A percentile compares a stretch with the other conserved stretches of the same genome.
These are phyloP conservation scores for Ptychadena robeensis DNA, from an alignment of 2,797 vertebrate species.

Conservation along the genomic window DNA sequence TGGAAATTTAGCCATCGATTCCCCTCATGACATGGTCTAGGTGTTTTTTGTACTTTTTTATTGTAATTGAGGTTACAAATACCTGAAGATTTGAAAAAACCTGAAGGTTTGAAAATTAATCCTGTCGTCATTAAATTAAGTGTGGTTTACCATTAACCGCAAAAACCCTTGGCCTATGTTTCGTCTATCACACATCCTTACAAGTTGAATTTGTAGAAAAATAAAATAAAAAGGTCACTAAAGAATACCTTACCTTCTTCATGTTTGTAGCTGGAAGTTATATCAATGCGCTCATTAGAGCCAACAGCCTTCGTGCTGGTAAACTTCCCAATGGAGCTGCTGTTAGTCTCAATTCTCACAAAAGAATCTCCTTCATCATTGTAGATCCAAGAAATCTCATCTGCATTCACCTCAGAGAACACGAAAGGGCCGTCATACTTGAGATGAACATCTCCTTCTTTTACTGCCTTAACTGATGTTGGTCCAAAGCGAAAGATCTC, in stretches of 20 bases:
- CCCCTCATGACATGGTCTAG: too few species aligned
- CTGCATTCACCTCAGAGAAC: slow-evolving; percentile 78
- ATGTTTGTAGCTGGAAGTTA: slow-evolving; percentile 49
- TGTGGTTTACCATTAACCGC: too few species aligned
- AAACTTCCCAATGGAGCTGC: slow-evolving; percentile 16
- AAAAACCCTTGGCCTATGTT: too few species aligned
- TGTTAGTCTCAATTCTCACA: neutral
- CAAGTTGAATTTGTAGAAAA: neutral
- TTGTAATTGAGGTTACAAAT: too few species aligned
- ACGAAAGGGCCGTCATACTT: slow-evolving; percentile 72
- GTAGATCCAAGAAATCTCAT: slow-evolving; percentile 72
- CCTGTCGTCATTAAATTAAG: too few species aligned
- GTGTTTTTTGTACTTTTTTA: too few species aligned
- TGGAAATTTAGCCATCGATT: too few species aligned
- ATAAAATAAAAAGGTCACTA: neutral
- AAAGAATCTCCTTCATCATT: neutral
- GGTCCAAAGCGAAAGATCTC: slow-evolving; percentile 79
- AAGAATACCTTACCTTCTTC: slow-evolving; percentile 32
- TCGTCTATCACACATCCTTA: too few species aligned
- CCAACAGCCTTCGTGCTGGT: slow-evolving; percentile 49
- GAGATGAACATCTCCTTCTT: slow-evolving; percentile 73
- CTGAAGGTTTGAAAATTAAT: too few species aligned
- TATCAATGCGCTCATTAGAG: slow-evolving; percentile 14
- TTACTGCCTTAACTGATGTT: slow-evolving; percentile 68
- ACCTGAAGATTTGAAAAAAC: too few species aligned